Conservation (phyloP, 2,888 invertebrate genomes). For the Pseudococcus jackbeardsleyi region DNA sequence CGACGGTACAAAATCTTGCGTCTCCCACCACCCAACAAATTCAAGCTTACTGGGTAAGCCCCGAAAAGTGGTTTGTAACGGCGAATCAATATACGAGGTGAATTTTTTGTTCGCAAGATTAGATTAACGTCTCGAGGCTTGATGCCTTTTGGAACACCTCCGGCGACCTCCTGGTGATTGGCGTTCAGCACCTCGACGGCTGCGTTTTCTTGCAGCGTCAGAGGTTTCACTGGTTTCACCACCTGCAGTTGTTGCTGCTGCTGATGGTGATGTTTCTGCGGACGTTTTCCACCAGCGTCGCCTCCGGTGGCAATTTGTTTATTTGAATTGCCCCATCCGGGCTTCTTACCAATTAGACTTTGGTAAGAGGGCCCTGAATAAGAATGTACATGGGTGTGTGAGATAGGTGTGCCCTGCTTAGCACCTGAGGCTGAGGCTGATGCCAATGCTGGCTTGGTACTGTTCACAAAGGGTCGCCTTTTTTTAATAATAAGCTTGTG, state of each 20-base stretch:
- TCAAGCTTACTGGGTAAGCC: neutral
- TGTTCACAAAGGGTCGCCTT: slow-evolving; percentile 36
- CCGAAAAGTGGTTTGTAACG: slow-evolving; percentile 51
- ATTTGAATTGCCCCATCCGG: neutral
- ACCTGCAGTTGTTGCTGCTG: neutral
- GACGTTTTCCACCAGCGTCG: neutral
- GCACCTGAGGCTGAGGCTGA: neutral
- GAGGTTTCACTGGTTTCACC: neutral
- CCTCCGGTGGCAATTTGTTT: neutral
- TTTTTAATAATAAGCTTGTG: slow-evolving; percentile 56
- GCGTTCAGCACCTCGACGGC: neutral
- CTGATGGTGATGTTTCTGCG: neutral
- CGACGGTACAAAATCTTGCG: neutral
- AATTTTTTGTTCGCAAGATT: slow-evolving; percentile 4
- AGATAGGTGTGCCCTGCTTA: neutral
- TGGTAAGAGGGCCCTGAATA: neutral
- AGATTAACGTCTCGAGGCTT: slow-evolving; percentile 55
- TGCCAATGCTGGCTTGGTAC: neutral
- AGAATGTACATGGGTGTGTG: neutral
- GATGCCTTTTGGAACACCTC: slow-evolving; percentile 18
- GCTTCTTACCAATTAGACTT: neutral
- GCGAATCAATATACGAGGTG: slow-evolving; percentile 49
- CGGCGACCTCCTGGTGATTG: neutral
- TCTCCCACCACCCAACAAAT: neutral
- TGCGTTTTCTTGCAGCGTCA: neutral